Conservation (phyloP, 2,113 vertebrate genomes). For the Tonatia bakeri region DNA sequence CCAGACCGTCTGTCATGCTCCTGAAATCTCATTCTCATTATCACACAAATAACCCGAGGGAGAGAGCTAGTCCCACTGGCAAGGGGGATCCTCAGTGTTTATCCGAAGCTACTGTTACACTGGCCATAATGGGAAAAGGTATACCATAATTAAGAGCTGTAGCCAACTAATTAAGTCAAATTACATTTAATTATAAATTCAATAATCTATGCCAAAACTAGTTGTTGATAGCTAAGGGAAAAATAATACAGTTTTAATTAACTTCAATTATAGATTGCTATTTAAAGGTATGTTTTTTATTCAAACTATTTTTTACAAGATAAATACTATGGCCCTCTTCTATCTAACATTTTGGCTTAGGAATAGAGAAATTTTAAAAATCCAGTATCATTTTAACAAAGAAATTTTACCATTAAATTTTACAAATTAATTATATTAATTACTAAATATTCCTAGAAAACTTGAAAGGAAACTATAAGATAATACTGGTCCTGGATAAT, state of each 20-base stretch:
- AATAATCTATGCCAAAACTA: conserved; percentile 66
- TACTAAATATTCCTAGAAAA: conserved; percentile 21
- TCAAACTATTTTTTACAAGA: conserved; percentile 33
- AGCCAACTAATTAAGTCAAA: conserved; percentile 77
- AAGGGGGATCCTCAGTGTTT: conserved; percentile 56
- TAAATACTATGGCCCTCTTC: neutral
- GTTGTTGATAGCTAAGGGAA: conserved; percentile 65
- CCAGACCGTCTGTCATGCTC: conserved; percentile 45
- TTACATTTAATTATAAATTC: conserved; percentile 71
- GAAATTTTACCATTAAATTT: neutral
- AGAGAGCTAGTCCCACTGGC: conserved; percentile 53
- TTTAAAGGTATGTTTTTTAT: conserved; percentile 43
- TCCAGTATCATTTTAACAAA: neutral
- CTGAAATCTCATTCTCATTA: conserved; percentile 70
- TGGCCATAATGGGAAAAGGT: conserved; percentile 67
- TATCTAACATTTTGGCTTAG: conserved; percentile 15
- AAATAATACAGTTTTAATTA: conserved; percentile 67
- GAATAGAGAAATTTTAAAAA: neutral
- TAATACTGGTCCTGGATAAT: neutral
- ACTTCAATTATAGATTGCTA: conserved; percentile 19
- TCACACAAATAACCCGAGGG: conserved; percentile 73
- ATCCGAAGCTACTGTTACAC: conserved; percentile 61
- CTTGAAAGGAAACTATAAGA: neutral
- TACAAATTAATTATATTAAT: neutral
- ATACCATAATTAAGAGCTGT: conserved; percentile 69